A percentile compares a stretch with the other conserved stretches of the same genome.
These are phyloP conservation scores for Papilio aristodemus DNA, from an alignment of 1,140 invertebrate genomes.

Conservation along the genomic window DNA sequence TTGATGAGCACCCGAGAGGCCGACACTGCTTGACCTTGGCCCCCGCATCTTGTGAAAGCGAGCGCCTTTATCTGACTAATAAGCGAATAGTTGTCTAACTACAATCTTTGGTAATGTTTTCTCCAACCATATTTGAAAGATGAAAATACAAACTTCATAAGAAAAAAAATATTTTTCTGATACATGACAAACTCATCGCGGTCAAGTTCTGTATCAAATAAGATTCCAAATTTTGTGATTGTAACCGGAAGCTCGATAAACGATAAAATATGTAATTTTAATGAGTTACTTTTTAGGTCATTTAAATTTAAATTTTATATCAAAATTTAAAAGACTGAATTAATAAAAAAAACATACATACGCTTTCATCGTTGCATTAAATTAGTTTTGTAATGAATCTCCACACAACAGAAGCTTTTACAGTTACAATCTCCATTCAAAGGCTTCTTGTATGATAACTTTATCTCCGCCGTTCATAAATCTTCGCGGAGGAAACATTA, in stretches of 20 bases:
- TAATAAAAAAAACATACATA: slow-evolving; percentile 7
- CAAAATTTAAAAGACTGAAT: neutral
- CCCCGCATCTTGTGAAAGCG: slow-evolving; percentile 46
- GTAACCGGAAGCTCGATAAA: too few relatives aligned
- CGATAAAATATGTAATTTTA: too few relatives aligned
- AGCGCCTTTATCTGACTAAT: slow-evolving; percentile 47
- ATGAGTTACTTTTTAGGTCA: too few relatives aligned
- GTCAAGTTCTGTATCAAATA: too few relatives aligned
- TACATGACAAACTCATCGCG: too few relatives aligned
- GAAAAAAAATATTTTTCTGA: too few relatives aligned
- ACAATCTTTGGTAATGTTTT: slow-evolving; percentile 36
- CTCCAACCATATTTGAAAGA: slow-evolving; percentile 32
- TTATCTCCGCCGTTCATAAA: slow-evolving; percentile 43
- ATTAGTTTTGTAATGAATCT: slow-evolving; percentile 12
- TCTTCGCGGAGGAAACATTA: slow-evolving; percentile 51
- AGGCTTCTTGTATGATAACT: slow-evolving; percentile 36
- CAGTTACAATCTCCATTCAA: slow-evolving; percentile 28
- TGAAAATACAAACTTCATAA: too few relatives aligned
- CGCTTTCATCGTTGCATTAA: slow-evolving; percentile 21
- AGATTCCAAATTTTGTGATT: too few relatives aligned
- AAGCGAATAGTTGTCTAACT: slow-evolving; percentile 51
- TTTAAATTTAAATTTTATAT: too few relatives aligned
- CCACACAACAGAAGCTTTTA: slow-evolving; percentile 12
- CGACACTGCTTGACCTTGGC: slow-evolving; percentile 62
- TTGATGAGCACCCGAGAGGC: slow-evolving; percentile 59